phyloP scores from a whole-genome alignment of 2,888 invertebrate genomes.

The Drosophila silvestris region DNA sequence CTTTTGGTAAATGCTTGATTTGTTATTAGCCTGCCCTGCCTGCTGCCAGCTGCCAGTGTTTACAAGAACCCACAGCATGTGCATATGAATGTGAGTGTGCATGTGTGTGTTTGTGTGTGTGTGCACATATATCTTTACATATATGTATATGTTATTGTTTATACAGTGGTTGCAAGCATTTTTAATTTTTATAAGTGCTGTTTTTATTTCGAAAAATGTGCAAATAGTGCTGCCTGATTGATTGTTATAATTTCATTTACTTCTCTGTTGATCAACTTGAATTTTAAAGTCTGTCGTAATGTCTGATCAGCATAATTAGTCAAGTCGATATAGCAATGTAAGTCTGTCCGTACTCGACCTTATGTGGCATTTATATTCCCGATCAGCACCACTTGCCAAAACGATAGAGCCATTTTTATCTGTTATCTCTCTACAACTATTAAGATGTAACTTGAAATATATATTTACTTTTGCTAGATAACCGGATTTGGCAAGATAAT shows the following conservation, averaged over 20 bases:
- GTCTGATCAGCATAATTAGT: neutral
- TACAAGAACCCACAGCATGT: slow-evolving; percentile 18
- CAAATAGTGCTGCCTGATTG: neutral
- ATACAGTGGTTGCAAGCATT: slow-evolving; percentile 9
- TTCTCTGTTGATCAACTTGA: neutral
- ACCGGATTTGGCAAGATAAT: neutral
- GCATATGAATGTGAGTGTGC: slow-evolving; percentile 1
- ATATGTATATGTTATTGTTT: neutral
- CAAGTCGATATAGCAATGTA: neutral
- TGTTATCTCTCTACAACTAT: too few species aligned
- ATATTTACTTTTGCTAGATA: neutral
- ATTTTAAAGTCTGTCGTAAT: neutral
- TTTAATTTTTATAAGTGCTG: slow-evolving; percentile 7
- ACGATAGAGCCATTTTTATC: neutral
- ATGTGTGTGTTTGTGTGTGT: neutral
- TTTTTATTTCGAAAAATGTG: neutral
- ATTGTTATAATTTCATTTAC: neutral
- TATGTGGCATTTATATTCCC: neutral
- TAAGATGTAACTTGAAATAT: neutral
- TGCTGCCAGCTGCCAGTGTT: slow-evolving; percentile 18
- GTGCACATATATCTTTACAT: neutral
- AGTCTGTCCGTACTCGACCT: neutral
- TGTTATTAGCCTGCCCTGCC: slow-evolving; percentile 32
- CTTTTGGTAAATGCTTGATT: slow-evolving; percentile 54
- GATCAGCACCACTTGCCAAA: neutral